These are phyloP conservation scores for Odontocerum albicorne DNA, from an alignment of 2,888 invertebrate genomes.

Conservation along the genomic window DNA sequence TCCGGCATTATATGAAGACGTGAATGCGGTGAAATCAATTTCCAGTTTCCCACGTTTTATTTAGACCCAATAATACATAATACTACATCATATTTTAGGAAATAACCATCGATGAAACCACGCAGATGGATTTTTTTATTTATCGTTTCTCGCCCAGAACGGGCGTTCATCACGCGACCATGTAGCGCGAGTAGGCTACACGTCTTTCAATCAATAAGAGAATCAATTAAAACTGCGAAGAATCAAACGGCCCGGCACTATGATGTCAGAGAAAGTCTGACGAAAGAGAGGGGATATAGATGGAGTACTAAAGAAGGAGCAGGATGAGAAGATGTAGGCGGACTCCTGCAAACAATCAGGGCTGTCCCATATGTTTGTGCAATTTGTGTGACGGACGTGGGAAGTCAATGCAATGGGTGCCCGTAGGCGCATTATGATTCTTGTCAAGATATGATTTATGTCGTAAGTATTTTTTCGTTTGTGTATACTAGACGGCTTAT, in stretches of 20 bases:
- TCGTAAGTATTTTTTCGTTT: too few species aligned
- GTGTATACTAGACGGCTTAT: too few species aligned
- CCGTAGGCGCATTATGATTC: too few species aligned
- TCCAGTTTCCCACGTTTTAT: constrained; percentile 13
- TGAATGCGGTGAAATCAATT: constrained; percentile 3
- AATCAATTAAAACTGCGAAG: constrained; percentile 13
- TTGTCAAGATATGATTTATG: too few species aligned
- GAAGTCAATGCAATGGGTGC: too few species aligned
- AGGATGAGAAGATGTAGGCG: too few species aligned
- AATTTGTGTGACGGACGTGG: too few species aligned
- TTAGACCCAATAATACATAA: not conserved
- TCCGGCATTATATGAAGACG: constrained; percentile 1
- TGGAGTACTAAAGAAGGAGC: too few species aligned
- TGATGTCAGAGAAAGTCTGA: not conserved
- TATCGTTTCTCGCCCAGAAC: not conserved
- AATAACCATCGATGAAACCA: constrained; percentile 6
- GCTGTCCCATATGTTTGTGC: too few species aligned
- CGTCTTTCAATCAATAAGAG: not conserved
- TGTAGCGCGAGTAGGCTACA: not conserved
- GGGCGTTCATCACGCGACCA: constrained; percentile 7
- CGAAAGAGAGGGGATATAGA: too few species aligned
- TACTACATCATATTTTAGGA: constrained; percentile 4
- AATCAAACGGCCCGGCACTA: constrained; percentile 6
- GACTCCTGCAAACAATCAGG: too few species aligned
- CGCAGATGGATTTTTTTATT: not conserved